Percentiles rank a stretch among this genome's conserved stretches.
These are phyloP conservation scores for Trinorchestia longiramus DNA, from an alignment of 1,140 invertebrate species.

Conservation along the genomic window DNA sequence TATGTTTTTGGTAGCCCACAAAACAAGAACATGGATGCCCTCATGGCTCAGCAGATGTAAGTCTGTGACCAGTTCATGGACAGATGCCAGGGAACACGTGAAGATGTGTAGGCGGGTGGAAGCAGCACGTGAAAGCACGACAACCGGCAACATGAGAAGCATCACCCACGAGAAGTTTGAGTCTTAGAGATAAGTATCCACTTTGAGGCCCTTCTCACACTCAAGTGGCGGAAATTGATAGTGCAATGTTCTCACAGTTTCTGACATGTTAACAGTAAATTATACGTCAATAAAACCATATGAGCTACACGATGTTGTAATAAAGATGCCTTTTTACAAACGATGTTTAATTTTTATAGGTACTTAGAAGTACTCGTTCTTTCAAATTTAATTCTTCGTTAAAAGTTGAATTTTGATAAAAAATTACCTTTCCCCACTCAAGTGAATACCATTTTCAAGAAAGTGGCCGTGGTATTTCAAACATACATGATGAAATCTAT, in stretches of 20 bases:
- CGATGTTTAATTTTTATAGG: background rate
- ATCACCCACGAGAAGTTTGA: background rate
- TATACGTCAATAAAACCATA: background rate
- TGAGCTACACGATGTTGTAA: background rate
- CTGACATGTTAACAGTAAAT: background rate
- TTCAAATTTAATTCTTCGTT: background rate
- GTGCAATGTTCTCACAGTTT: background rate
- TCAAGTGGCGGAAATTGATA: background rate
- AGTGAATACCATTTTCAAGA: background rate
- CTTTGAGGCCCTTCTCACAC: background rate
- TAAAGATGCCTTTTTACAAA: background rate
- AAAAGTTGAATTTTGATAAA: background rate
- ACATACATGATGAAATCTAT: background rate
- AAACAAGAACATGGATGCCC: background rate
- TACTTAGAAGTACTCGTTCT: background rate
- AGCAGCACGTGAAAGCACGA: background rate
- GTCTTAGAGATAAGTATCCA: background rate
- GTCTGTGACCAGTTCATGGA: background rate
- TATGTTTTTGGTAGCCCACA: no score
- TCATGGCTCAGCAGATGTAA: background rate
- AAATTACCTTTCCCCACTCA: background rate
- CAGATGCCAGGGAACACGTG: background rate
- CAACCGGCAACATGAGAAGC: background rate
- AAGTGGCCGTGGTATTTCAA: background rate
- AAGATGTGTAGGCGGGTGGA: background rate